Evolutionary conservation across 1,140 invertebrate genomes (phyloP).

Genomic region (Nasonia longicornis): DNA sequence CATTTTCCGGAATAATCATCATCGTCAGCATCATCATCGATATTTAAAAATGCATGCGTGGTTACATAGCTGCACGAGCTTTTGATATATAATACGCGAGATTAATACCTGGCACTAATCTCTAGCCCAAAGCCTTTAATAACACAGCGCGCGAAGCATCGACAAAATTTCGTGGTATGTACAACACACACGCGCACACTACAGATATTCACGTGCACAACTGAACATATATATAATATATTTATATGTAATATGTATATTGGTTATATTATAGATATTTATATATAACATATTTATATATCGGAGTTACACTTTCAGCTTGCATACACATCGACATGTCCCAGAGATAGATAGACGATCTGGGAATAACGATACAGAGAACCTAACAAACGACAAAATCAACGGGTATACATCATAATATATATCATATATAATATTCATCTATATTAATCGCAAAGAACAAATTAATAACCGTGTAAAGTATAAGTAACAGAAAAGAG

Average conservation of each 20-base stretch:
- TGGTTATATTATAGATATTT: conserved; percentile 8
- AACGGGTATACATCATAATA: neutral
- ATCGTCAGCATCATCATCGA: conserved; percentile 35
- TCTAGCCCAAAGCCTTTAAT: conserved; percentile 54
- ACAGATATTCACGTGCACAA: conserved; percentile 39
- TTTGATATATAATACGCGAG: conserved; percentile 49
- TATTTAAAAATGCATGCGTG: conserved; percentile 32
- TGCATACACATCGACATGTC: neutral
- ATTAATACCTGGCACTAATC: conserved; percentile 54
- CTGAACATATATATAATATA: conserved; percentile 27
- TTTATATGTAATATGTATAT: conserved; percentile 21
- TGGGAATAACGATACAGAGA: neutral
- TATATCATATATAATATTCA: neutral
- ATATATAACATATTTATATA: conserved; percentile 34
- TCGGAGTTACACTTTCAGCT: conserved; percentile 11
- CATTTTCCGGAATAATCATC: conserved; percentile 3
- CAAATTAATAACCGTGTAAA: neutral
- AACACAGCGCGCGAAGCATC: conserved; percentile 55
- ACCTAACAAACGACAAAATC: neutral
- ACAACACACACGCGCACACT: conserved; percentile 54
- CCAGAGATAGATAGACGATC: neutral
- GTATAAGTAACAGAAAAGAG: neutral
- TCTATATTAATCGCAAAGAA: neutral
- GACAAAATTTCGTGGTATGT: conserved; percentile 55
- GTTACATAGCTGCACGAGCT: conserved; percentile 56